Percentiles rank a stretch among this genome's conserved stretches.
Conservation (phyloP, 2,797 vertebrate species). For the Protosalanx chinensis region DNA sequence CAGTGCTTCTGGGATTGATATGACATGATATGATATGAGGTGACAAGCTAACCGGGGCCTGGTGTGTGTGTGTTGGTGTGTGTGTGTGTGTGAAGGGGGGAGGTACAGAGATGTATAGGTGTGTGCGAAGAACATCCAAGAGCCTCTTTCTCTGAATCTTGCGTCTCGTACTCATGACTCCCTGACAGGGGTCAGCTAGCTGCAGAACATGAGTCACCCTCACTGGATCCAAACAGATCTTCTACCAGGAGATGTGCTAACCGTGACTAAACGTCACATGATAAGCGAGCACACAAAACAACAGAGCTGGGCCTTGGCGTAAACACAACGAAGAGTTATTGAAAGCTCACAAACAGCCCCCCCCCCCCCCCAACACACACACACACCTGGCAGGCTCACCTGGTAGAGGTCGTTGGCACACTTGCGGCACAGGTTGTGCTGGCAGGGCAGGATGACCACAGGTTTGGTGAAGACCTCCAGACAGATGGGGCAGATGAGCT, state of each 20-base stretch:
- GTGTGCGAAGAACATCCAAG: neutral
- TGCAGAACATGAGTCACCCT: neutral
- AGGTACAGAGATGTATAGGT: neutral
- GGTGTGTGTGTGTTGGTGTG: too few species aligned
- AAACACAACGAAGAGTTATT: neutral
- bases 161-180: neutral
- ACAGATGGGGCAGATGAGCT: conserved; percentile 74
- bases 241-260: too few species aligned
- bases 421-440: conserved; percentile 72
- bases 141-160: neutral
- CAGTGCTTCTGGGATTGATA: too few species aligned
- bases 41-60: too few species aligned
- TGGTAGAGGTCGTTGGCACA: conserved; percentile 79
- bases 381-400: conserved; percentile 39
- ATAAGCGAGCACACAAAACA: too few species aligned
- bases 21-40: too few species aligned
- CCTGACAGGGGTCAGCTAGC: neutral
- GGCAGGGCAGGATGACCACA: conserved; percentile 62
- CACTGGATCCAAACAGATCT: too few species aligned
- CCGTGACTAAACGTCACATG: too few species aligned
- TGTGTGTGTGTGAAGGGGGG: neutral
- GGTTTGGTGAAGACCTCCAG: conserved; percentile 63
- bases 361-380: conserved; percentile 12
- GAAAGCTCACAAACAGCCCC: neutral
- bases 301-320: neutral